Base-by-base conservation (phyloP, 2,113 vertebrate genomes). In the Indri indri region DNA sequence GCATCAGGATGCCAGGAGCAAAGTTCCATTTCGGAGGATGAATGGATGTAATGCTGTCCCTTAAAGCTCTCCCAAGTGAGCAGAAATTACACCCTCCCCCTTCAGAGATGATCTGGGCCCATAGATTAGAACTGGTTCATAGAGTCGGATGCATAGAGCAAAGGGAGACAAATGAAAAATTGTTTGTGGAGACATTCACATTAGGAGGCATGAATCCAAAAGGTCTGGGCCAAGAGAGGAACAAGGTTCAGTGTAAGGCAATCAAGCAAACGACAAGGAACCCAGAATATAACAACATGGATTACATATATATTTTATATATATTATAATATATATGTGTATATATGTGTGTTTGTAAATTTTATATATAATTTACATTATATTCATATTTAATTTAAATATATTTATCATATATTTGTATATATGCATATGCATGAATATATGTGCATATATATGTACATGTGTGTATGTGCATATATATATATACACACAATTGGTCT, bases 61-160 rank as follows among this genome's bases (percentile, higher is more conserved):
- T 83, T 61, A 54, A 77, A 89, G 61, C 10, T 40, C 52, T 91
- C 90, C 52, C 17, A 81, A 65, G 47, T 54, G 37, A 91, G 61
- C 37, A 71, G 74, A 95, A 96, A 96, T 59, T 82, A 70, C 1
- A 91, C 2, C 6, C 12, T 94, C 79, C 23, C 23, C 40, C 52
- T 87, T 92, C 76, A 87, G 90, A 83, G 59, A 57, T 88, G 59
- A 66, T 74, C n/a, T 68, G 61, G 34, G 68, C 63, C 54, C 3
- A 50, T 71, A 71, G 45, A 47, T 87, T 92, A 70, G 65, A 97
- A 81, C 25, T 52, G 70, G 47, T n/a, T 50, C 86, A 88, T 86
- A 77, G 25, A 88, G 5, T 88, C 73, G 54, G 76, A 87, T 90
- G 27, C 68, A 66, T 12, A 91, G n/a, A 87, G 37, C 63, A 94